These are phyloP conservation scores for Iguana delicatissima DNA, from an alignment of 2,797 vertebrate genomes.

Conservation along the genomic window DNA sequence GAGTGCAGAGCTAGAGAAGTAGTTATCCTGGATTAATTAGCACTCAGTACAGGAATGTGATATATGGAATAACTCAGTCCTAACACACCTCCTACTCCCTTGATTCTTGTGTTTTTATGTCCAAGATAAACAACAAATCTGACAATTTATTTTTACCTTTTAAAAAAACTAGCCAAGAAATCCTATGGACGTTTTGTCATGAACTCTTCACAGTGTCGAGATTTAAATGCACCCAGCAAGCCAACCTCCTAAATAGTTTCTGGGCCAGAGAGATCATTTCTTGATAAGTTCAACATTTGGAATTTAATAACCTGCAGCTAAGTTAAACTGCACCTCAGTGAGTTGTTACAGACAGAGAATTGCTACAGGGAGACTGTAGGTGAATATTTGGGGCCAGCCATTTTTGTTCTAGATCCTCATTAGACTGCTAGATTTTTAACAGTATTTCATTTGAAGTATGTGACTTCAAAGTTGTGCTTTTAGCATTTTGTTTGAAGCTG, in stretches of 20 bases:
- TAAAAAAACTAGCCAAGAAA: background rate
- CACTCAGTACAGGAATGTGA: background rate
- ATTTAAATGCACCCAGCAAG: background rate
- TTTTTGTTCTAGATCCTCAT: background rate
- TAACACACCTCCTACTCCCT: background rate
- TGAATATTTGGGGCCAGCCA: background rate
- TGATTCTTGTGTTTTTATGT: background rate
- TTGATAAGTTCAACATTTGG: background rate
- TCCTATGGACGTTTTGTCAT: background rate
- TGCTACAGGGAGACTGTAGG: background rate
- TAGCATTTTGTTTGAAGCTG: too few species aligned
- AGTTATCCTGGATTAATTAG: background rate
- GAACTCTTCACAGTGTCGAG: background rate
- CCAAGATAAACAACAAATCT: background rate
- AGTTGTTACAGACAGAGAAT: background rate
- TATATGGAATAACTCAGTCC: background rate
- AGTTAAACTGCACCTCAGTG: background rate
- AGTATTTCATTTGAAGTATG: background rate
- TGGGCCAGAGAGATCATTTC: background rate
- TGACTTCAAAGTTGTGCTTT: background rate
- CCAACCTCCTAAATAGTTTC: too few species aligned
- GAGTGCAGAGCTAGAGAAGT: background rate
- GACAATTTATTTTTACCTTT: background rate
- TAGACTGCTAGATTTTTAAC: background rate
- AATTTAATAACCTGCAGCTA: background rate